Base-by-base conservation (phyloP, 1,140 invertebrate genomes). In the Trichonephila inaurata region DNA sequence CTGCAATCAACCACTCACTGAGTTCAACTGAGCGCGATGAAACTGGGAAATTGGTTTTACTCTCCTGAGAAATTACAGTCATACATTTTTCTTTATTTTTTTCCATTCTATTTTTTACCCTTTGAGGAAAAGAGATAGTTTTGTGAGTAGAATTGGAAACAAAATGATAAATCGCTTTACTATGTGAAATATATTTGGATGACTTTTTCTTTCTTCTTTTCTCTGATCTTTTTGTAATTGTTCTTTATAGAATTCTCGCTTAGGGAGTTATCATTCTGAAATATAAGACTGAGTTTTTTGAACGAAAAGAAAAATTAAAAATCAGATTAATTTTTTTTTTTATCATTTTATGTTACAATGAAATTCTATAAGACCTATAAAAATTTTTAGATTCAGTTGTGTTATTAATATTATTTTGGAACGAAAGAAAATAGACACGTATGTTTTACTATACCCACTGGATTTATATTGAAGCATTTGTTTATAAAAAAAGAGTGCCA, bases 1-100 rank as follows among this genome's bases (percentile, higher is more conserved):
- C 89, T 91, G 60, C 89, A 91, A 91, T 91, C 89, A 91, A 91
- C 89, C 89, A 62, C 72, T 82, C 89, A 82, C 51, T n/a, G 58
- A 44, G 89, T 91, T 91, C 89, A 91, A 81, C 89, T 91, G 89
- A 91, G 89, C 89, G 89, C 89, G 89, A 81, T 61, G 89, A 91
- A 82, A 82, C 89, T 24, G 69, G 69, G 89, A 91, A 82, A 82
- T 82, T 82, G 72, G 89, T 82, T 91, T 91, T 91, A 82, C 69
- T 91, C 89, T 91, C 89, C 51, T 58, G 89, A 90, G 89, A 91
- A 91, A 91, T 91, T 91, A 91, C 89, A 77, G 44, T 51, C 89
- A 82, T 91, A 62, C 69, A 60, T 28, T 91, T 91, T 91, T 51
- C n/a, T 60, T 77, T 58, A n/a, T n/a, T 72, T 90, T 64, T 82